Percentiles rank a stretch among this genome's conserved stretches.
phyloP scores from a whole-genome alignment of 2,888 invertebrate genomes.

The Himalopsyche japonica region DNA sequence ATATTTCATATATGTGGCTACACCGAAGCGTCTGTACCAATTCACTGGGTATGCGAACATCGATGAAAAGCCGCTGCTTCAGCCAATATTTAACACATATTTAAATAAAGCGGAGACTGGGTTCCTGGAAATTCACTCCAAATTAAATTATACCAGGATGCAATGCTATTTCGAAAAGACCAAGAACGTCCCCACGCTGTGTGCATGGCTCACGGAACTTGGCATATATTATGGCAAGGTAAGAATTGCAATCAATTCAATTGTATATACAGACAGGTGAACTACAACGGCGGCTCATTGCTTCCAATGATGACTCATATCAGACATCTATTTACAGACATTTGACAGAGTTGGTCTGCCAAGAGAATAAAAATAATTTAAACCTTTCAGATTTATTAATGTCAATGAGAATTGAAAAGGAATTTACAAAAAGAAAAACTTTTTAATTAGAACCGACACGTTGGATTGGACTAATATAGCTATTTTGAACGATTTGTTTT shows the following conservation, averaged over 20 bases:
- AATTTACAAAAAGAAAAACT: too few species aligned
- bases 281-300: too few species aligned
- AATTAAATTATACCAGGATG: slow-evolving; percentile 75
- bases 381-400: too few species aligned
- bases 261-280: neutral
- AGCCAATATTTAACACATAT: slow-evolving; percentile 78
- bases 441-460: too few species aligned
- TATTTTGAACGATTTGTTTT: too few species aligned
- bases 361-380: too few species aligned
- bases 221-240: slow-evolving; percentile 83
- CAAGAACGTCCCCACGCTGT: slow-evolving; percentile 71
- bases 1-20: slow-evolving; percentile 83
- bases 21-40: slow-evolving; percentile 83
- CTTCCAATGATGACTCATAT: too few species aligned
- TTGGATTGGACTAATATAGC: too few species aligned
- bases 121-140: slow-evolving; percentile 74
- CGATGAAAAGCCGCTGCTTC: slow-evolving; percentile 79
- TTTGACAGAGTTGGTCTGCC: too few species aligned
- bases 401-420: too few species aligned
- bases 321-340: too few species aligned
- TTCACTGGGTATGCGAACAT: slow-evolving; percentile 77
- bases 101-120: slow-evolving; percentile 71
- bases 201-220: slow-evolving; percentile 87
- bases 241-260: slow-evolving; percentile 31
- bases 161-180: slow-evolving; percentile 74